A percentile compares a stretch with the other conserved stretches of the same genome.
Conservation (phyloP, 2,888 invertebrate genomes). For the Syritta pipiens region DNA sequence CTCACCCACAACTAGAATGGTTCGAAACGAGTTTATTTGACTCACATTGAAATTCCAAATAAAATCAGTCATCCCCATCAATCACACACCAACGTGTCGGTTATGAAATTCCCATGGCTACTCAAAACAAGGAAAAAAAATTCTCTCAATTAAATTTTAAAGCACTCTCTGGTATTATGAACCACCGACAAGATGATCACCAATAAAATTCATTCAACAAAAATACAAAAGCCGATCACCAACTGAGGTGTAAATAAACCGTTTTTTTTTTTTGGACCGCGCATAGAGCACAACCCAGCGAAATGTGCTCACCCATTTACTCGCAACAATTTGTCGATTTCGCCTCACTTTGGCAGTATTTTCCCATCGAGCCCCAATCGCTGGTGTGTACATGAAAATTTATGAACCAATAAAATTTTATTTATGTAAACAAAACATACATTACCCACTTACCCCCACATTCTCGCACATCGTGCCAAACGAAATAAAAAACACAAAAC, state of each 20-base stretch:
- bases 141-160: too few relatives aligned
- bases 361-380: slow-evolving; percentile 1
- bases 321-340: slow-evolving; percentile 45
- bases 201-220: too few relatives aligned
- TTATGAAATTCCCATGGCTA: too few relatives aligned
- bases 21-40: too few relatives aligned
- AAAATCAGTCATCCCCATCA: too few relatives aligned
- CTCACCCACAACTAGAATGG: too few relatives aligned
- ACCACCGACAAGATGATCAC: slow-evolving; percentile 1
- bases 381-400: slow-evolving; percentile 11
- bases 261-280: too few relatives aligned
- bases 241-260: slow-evolving; percentile 23
- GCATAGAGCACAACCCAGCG: not conserved
- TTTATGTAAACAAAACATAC: slow-evolving; percentile 35
- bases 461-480: not conserved
- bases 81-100: too few relatives aligned
- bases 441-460: slow-evolving; percentile 5
- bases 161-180: not conserved
- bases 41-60: too few relatives aligned
- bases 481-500: not conserved
- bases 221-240: too few relatives aligned
- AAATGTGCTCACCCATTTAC: not conserved
- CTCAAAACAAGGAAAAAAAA: too few relatives aligned
- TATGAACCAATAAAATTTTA: slow-evolving; percentile 49
- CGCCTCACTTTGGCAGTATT: slow-evolving; percentile 17